These are phyloP conservation scores for Protonemura montana DNA, from an alignment of 2,888 invertebrate species.

Conservation along the genomic window DNA sequence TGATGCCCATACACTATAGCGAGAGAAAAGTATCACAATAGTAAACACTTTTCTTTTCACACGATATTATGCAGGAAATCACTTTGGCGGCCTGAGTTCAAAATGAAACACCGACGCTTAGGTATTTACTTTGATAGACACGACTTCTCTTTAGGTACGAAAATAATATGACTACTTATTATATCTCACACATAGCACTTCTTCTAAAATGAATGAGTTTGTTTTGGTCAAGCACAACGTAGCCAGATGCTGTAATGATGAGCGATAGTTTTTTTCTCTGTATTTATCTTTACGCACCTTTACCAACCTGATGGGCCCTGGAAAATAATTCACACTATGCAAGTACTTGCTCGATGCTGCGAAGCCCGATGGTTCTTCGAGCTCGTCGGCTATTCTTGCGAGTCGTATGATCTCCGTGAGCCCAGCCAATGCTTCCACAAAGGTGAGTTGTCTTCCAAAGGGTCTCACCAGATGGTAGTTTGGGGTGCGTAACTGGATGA, in stretches of 20 bases:
- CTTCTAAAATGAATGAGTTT: neutral
- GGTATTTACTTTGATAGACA: neutral
- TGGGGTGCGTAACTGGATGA: constrained; percentile 34
- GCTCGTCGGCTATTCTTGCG: neutral
- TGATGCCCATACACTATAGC: neutral
- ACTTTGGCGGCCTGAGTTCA: constrained; percentile 18
- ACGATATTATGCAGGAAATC: constrained; percentile 2
- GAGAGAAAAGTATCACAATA: neutral
- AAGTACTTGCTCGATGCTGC: neutral
- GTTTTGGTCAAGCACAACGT: neutral
- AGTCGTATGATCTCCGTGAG: neutral
- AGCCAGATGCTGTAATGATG: constrained; percentile 4
- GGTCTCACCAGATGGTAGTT: constrained; percentile 49
- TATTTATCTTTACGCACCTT: constrained; percentile 34
- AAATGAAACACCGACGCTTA: neutral
- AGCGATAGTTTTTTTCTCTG: neutral
- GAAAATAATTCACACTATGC: constrained; percentile 49
- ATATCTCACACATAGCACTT: neutral
- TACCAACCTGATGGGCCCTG: constrained; percentile 50
- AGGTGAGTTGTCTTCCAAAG: constrained; percentile 49
- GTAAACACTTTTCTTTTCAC: constrained; percentile 7
- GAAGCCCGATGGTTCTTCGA: neutral
- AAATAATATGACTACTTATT: constrained; percentile 12
- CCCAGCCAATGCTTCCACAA: constrained; percentile 36
- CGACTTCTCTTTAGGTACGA: neutral